Conservation (phyloP, 2,888 invertebrate genomes). For the Uropetala carovei region DNA sequence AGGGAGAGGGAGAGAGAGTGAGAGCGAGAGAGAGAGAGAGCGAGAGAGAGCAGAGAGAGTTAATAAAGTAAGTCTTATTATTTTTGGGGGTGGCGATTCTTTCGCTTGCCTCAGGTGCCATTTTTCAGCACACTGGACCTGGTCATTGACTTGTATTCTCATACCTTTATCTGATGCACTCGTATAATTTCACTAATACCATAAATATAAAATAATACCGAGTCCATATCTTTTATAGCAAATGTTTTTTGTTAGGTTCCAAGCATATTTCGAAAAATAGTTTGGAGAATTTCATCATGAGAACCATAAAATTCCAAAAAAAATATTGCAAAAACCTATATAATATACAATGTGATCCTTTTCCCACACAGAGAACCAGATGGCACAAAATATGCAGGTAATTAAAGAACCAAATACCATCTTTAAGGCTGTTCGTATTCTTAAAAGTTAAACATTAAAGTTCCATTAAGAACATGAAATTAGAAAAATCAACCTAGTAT, state of each 20-base stretch:
- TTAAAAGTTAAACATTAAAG: conserved; percentile 47
- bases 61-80: too few relatives aligned
- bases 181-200: neutral
- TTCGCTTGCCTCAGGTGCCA: too few relatives aligned
- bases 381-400: conserved; percentile 54
- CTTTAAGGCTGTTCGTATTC: conserved; percentile 33
- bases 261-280: neutral
- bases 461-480: conserved; percentile 11
- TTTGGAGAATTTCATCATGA: neutral
- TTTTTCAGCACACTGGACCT: too few relatives aligned
- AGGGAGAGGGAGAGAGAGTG: too few relatives aligned
- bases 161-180: too few relatives aligned
- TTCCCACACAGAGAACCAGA: conserved; percentile 51
- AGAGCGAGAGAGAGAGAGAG: too few relatives aligned
- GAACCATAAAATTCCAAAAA: conserved; percentile 33
- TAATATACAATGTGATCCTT: conserved; percentile 58
- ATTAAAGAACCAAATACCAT: conserved; percentile 42
- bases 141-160: too few relatives aligned
- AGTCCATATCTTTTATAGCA: neutral
- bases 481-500: conserved; percentile 57
- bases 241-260: neutral
- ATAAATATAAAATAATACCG: too few relatives aligned
- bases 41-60: too few relatives aligned
- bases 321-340: conserved; percentile 64
- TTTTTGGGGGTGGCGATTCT: too few relatives aligned